These are phyloP conservation scores for Batillaria attramentaria DNA, from an alignment of 1,140 invertebrate species.

Conservation along the genomic window DNA sequence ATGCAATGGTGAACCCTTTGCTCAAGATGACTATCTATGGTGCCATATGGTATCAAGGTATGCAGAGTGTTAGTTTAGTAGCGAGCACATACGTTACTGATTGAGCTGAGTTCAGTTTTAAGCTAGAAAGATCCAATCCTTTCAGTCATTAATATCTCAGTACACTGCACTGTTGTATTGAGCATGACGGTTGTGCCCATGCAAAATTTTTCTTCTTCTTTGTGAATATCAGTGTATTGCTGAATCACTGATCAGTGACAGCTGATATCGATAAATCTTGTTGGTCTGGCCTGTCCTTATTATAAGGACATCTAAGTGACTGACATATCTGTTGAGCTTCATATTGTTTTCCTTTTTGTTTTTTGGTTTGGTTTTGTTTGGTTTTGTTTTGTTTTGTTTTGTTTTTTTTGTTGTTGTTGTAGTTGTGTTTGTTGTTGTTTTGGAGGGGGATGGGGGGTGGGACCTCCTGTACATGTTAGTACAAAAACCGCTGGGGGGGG, in stretches of 20 bases:
- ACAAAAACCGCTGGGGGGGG: too few relatives aligned
- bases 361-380: neutral
- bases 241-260: too few relatives aligned
- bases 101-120: too few relatives aligned
- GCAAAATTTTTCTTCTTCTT: constrained; percentile 54
- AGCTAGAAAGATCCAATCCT: neutral
- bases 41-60: constrained; percentile 67
- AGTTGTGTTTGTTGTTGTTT: neutral
- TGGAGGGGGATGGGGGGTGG: too few relatives aligned
- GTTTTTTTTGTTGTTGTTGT: neutral
- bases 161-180: neutral
- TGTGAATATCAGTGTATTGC: neutral
- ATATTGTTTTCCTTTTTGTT: constrained; percentile 1
- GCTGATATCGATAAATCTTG: too few relatives aligned
- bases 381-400: neutral
- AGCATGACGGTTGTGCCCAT: constrained; percentile 46
- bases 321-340: too few relatives aligned
- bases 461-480: too few relatives aligned
- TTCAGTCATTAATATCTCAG: neutral
- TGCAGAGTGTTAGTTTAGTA: neutral
- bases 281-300: too few relatives aligned
- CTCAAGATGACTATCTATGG: constrained; percentile 61
- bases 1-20: constrained; percentile 65
- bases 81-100: neutral
- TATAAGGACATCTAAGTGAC: too few relatives aligned